Conservation (phyloP, 2,888 invertebrate genomes). For the Prostheceraeus crozeri region DNA sequence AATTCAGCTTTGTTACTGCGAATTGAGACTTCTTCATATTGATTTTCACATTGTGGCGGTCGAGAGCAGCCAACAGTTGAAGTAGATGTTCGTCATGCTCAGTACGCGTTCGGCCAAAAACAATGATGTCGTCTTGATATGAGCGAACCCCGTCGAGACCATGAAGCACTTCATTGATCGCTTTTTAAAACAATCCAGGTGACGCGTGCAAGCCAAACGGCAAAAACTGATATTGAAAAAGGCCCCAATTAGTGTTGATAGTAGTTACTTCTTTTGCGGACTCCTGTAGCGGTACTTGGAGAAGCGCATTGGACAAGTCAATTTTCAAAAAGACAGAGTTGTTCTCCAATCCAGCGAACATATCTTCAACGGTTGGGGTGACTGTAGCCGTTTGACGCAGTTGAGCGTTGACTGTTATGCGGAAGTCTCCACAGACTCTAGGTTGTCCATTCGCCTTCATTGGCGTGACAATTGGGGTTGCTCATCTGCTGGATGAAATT, state of each 20-base stretch:
- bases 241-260: background rate
- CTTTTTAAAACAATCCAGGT: conserved; percentile 3
- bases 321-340: background rate
- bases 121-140: conserved; percentile 9
- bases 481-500: conserved; percentile 10
- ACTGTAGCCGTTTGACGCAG: background rate
- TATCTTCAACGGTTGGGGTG: conserved; percentile 29
- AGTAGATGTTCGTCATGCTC: conserved; percentile 8
- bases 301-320: conserved; percentile 13
- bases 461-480: conserved; percentile 20
- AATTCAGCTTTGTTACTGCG: background rate
- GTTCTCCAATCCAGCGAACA: background rate
- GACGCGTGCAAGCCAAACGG: background rate
- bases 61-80: conserved; percentile 3
- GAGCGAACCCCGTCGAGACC: background rate
- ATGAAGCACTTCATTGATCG: background rate
- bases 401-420: conserved; percentile 7
- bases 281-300: background rate
- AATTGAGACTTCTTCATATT: background rate
- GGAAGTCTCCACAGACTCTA: conserved; percentile 19
- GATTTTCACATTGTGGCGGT: conserved; percentile 15
- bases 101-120: background rate
- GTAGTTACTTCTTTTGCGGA: background rate
- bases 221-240: background rate
- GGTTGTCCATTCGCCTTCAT: background rate